phyloP scores from a whole-genome alignment of 2,113 vertebrate species.

The Cepphus grylle region DNA sequence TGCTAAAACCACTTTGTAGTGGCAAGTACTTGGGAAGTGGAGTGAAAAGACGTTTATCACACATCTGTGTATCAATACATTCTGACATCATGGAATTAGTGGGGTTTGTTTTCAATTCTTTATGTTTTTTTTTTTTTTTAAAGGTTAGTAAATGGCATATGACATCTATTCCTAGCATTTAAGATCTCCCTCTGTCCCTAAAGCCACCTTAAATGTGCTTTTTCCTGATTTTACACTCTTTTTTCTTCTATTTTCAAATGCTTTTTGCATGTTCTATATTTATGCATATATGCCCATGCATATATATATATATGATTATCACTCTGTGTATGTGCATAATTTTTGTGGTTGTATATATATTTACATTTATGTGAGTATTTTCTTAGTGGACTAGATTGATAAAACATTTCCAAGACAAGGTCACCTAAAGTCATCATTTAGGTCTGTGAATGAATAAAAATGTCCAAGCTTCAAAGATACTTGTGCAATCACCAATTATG shows the following conservation, averaged over 20 bases:
- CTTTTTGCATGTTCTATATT: not conserved
- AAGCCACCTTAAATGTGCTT: not conserved
- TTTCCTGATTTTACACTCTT: not conserved
- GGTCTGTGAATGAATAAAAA: not conserved
- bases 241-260: not conserved
- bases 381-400: not conserved
- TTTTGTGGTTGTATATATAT: not conserved
- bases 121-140: not conserved
- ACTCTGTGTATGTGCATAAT: not conserved
- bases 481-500: not conserved
- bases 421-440: not conserved
- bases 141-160: not conserved
- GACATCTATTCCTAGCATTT: not conserved
- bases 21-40: not conserved
- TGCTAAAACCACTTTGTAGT: not conserved
- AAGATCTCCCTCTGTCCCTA: not conserved
- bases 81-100: not conserved
- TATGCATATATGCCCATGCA: not conserved
- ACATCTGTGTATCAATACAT: not conserved
- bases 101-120: not conserved
- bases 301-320: not conserved
- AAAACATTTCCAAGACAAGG: not conserved
- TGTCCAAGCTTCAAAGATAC: not conserved
- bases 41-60: not conserved
- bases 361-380: not conserved